phyloP scores from a whole-genome alignment of 2,888 invertebrate genomes.

The Heliothis peltigera region DNA sequence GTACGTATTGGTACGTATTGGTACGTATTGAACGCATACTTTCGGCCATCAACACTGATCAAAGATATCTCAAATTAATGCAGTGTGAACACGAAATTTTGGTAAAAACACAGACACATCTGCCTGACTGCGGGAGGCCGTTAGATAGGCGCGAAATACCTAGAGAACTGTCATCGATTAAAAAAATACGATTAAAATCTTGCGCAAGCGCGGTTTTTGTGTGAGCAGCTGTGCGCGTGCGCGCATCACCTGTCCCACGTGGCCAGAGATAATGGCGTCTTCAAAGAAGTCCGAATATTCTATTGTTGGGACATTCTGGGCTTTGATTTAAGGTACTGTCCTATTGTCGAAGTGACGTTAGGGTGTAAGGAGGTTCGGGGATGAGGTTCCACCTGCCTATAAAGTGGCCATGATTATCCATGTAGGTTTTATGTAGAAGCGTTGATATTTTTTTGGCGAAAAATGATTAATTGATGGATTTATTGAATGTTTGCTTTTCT shows the following conservation, averaged over 20 bases:
- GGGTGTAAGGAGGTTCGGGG: constrained; percentile 41
- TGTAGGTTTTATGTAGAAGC: background rate
- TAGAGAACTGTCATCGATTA: constrained; percentile 84
- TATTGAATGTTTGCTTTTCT: background rate
- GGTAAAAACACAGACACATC: constrained; percentile 71
- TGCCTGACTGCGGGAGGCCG: constrained; percentile 75
- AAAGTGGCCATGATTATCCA: constrained; percentile 53
- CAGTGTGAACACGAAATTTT: constrained; percentile 65
- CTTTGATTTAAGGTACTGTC: constrained; percentile 82
- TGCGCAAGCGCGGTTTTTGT: constrained; percentile 85
- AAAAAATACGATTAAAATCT: constrained; percentile 87
- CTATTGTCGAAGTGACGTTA: constrained; percentile 64
- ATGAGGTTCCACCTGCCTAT: constrained; percentile 68
- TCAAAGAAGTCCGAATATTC: constrained; percentile 79
- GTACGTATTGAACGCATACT: background rate
- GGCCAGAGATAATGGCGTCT: constrained; percentile 80
- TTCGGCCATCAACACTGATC: constrained; percentile 11
- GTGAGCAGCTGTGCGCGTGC: constrained; percentile 87
- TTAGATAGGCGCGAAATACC: constrained; percentile 82
- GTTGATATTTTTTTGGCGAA: constrained; percentile 1
- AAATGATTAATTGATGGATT: background rate
- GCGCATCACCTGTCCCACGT: constrained; percentile 87
- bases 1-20: no score
- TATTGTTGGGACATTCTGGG: constrained; percentile 75
- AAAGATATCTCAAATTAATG: constrained; percentile 59